Evolutionary conservation across 2,113 vertebrate species (phyloP), one percentile per base, ranked within the genome.

Genomic region (Ginglymostoma cirratum): DNA sequence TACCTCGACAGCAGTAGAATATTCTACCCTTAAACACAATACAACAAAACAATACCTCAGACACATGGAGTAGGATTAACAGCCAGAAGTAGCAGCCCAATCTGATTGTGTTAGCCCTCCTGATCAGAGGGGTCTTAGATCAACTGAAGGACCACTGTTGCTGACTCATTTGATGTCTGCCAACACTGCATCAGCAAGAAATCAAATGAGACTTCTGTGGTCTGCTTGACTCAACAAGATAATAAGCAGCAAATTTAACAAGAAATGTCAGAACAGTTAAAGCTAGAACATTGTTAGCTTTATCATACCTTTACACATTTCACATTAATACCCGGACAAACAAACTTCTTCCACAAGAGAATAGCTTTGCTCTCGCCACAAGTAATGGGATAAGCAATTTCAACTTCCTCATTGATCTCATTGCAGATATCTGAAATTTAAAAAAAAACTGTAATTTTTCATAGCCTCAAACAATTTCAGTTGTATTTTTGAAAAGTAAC

Each of bases 341-440:
- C 98, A 96, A 99, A 99, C 97, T 99, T 99, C 98, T 99, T 99
- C 98, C 98, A 99, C 38, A 99, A 98, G 48, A 99, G 98, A 95
- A 99, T 98, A 8, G 99, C 99, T 97, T 98, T 98, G 97, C 98
- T 99, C 96, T 99, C 98, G 96, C 99, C 99, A 15, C 99, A 99
- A 38, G 99, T 99, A 97, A 99, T 99, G 67, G 98, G 98, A 96
- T 99, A 99, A 70, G 98, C 98, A 5, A 99, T 98, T 97, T 99
- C 98, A 0, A 98, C 97, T 80, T 98, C 98, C 87, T 98, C 98
- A 0, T 98, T 98, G 89, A 98, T 98, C 12, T 98, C 97, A 96
- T 97, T 97, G 96, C 97, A 98, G 96, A 97, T 97, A 96, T 99
- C 98, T 99, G 96, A 96, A 95, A 95, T 72, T 27, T 96, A 34